Conservation (phyloP, 2,113 vertebrate species). For the Rhadina sibilatrix region DNA sequence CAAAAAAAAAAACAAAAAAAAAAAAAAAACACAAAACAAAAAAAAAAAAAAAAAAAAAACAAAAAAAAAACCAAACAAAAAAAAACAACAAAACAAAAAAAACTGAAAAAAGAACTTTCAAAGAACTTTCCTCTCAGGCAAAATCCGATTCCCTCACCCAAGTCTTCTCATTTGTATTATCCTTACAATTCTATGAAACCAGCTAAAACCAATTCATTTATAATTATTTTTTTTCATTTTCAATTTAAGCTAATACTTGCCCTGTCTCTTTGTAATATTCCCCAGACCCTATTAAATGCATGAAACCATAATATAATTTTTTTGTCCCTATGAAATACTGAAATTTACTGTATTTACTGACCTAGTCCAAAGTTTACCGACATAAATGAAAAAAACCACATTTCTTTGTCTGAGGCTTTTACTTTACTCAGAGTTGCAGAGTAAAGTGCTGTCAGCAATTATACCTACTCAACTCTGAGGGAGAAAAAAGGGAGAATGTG, state of each 20-base stretch:
- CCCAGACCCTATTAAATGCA: neutral
- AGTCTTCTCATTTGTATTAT: neutral
- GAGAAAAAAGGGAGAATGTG: neutral
- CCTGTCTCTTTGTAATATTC: neutral
- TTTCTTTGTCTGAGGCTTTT: neutral
- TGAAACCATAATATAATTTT: neutral
- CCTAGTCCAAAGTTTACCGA: neutral
- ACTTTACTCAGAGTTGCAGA: neutral
- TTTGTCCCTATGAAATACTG: neutral
- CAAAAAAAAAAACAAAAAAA: too few species aligned
- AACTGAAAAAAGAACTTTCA: neutral
- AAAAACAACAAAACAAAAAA: too few species aligned
- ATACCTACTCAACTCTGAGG: neutral
- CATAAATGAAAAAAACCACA: neutral
- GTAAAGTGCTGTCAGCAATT: constrained; percentile 9
- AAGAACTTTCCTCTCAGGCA: neutral
- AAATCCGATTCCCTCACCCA: neutral
- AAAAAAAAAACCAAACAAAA: neutral
- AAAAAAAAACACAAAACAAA: too few species aligned
- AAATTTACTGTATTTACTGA: neutral
- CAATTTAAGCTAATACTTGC: neutral
- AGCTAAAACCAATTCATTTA: neutral
- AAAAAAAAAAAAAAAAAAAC: too few species aligned
- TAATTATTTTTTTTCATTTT: neutral
- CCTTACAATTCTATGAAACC: neutral